Conservation (phyloP, 2,888 invertebrate genomes). For the Hydrotaea diabolus region DNA sequence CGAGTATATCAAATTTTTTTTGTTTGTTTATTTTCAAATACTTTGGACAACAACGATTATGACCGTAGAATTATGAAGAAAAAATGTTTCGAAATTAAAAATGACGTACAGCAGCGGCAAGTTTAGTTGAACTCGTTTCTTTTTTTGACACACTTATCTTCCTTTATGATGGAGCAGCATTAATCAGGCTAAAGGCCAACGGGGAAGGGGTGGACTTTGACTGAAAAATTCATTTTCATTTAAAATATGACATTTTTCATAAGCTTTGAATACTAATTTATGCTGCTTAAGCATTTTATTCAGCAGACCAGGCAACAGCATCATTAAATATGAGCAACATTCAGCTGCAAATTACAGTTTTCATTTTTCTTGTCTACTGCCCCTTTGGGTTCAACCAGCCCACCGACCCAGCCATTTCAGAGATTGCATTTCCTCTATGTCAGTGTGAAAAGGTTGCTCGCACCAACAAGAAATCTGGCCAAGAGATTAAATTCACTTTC, state of each 20-base stretch:
- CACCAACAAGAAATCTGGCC: slow-evolving; percentile 23
- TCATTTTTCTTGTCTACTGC: slow-evolving; percentile 4
- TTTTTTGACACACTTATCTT: not conserved
- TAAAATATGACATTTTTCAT: slow-evolving; percentile 43
- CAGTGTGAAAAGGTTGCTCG: not conserved
- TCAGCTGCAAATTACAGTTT: slow-evolving; percentile 14
- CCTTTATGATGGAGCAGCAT: not conserved
- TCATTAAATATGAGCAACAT: slow-evolving; percentile 20
- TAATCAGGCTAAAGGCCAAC: too few species aligned
- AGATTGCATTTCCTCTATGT: not conserved
- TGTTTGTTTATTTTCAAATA: slow-evolving; percentile 2
- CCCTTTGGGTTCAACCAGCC: not conserved
- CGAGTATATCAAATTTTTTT: not conserved
- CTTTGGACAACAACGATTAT: slow-evolving; percentile 7
- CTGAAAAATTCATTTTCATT: slow-evolving; percentile 27
- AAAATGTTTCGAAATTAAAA: slow-evolving; percentile 3
- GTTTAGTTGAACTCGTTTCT: not conserved
- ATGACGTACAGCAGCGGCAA: not conserved
- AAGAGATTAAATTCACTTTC: slow-evolving; percentile 23
- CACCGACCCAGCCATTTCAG: too few species aligned
- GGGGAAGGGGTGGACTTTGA: not conserved
- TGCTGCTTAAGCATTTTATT: slow-evolving; percentile 42
- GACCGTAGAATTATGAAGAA: not conserved
- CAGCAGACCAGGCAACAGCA: not conserved
- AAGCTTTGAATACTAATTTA: slow-evolving; percentile 39